phyloP scores from a whole-genome alignment of 2,888 invertebrate species.

The Crematogaster levior region DNA sequence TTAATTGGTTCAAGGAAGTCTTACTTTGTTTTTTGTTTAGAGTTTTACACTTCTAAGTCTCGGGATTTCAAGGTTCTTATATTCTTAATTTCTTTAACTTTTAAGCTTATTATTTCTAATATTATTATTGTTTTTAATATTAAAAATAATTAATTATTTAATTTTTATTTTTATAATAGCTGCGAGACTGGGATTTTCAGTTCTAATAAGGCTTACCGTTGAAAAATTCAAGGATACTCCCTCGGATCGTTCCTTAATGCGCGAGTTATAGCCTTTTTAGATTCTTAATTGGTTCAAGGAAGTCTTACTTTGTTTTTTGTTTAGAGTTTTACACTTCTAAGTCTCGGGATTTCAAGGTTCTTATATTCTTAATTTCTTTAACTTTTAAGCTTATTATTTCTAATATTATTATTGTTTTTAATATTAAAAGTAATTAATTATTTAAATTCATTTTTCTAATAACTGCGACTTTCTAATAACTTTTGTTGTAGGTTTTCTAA shows the following conservation, averaged over 20 bases:
- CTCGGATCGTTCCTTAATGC: neutral
- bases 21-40: neutral
- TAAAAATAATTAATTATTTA: neutral
- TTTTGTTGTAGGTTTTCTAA: constrained; percentile 89
- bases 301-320: neutral
- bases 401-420: too few relatives aligned
- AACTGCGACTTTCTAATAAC: neutral
- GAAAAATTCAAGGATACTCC: neutral
- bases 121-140: too few relatives aligned
- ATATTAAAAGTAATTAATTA: too few relatives aligned
- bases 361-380: neutral
- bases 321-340: neutral
- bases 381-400: too few relatives aligned
- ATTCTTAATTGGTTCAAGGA: neutral
- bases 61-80: neutral
- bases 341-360: neutral
- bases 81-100: neutral
- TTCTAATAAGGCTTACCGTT: neutral
- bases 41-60: neutral
- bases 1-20: neutral
- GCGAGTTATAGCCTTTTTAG: neutral
- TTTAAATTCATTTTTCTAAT: neutral
- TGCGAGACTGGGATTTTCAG: neutral
- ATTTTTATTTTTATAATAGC: neutral
- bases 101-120: too few relatives aligned